phyloP scores from a whole-genome alignment of 2,888 invertebrate species.

The Stenichneumon culpator region DNA sequence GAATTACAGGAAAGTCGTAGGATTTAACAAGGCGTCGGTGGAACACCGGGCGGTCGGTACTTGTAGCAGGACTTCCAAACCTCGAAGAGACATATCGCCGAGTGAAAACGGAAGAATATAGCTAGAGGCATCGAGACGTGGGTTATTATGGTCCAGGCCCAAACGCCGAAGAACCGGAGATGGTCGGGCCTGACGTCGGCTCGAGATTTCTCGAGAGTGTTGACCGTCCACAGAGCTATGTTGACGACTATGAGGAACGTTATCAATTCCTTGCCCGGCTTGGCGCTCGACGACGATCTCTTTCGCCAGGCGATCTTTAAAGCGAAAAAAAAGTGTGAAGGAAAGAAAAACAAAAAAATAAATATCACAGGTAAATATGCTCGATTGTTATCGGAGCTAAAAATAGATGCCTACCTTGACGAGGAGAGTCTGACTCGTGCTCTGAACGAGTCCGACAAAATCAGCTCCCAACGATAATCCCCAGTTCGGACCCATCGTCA shows the following conservation, averaged over 20 bases:
- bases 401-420: slow-evolving; percentile 85
- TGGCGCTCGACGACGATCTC: slow-evolving; percentile 89
- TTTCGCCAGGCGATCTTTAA: slow-evolving; percentile 89
- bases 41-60: slow-evolving; percentile 85
- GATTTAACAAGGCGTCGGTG: slow-evolving; percentile 52
- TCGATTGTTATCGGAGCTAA: no score
- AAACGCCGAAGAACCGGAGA: slow-evolving; percentile 92
- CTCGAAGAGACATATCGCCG: slow-evolving; percentile 96
- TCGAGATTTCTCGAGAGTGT: slow-evolving; percentile 93
- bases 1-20: neutral
- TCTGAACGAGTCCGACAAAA: slow-evolving; percentile 91
- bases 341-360: neutral
- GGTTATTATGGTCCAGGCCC: slow-evolving; percentile 97
- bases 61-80: slow-evolving; percentile 97
- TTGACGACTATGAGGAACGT: slow-evolving; percentile 94
- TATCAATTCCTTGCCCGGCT: slow-evolving; percentile 94
- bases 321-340: neutral
- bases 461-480: slow-evolving; percentile 90
- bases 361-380: no score
- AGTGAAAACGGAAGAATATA: slow-evolving; percentile 96
- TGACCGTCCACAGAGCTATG: slow-evolving; percentile 95
- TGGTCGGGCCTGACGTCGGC: slow-evolving; percentile 94
- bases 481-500: slow-evolving; percentile 87
- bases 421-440: slow-evolving; percentile 92
- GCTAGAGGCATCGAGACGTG: slow-evolving; percentile 96